Base-by-base conservation (phyloP, 2,113 vertebrate genomes). In the Galeopterus variegatus region DNA sequence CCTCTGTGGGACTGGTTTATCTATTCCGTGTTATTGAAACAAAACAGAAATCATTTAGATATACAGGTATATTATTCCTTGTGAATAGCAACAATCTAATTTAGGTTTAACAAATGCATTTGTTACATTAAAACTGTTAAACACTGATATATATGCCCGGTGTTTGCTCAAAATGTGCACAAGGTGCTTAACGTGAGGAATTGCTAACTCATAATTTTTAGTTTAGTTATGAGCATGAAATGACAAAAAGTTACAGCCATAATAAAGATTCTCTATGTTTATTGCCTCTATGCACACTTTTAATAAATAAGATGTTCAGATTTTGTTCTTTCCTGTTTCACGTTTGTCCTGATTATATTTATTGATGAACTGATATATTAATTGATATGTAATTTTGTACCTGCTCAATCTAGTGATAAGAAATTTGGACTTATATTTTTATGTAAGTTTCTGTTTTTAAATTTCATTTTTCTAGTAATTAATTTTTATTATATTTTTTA, bases 261-360 rank as follows among this genome's bases (percentile, higher is more conserved):
- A 77, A 64, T 95, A 79, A 77, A 72, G 24, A 31, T 45, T 82
- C 58, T 65, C 73, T 72, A 13, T 36, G 14, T 48, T 60, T 58
- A 80, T 26, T 69, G 28, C 15, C 11, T 62, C 13, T 86, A 6
- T 45, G 70, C 21, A 36, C 26, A 54, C 7, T 41, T 79, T 65
- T 48, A 45, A 5, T 45, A 33, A 85, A 52, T 45, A 60, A n/a
- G 18, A 52, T 15, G 9, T 23, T 36, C 8, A 80, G 14, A 26
- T 80, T 67, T 70, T 77, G 15, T 85, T 93, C 87, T 88, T 94
- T 54, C 26, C 48, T 58, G 13, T 52, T 8, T 77, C 15, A 48
- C 31, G 5, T 69, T 70, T 87, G 54, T 73, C 87, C 81, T 90
- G 75, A 91, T 75, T 54, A 36, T 72, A n/a, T 76, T 90, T 95